Conservation (phyloP, 2,797 vertebrate species). For the Anguilla marmorata region DNA sequence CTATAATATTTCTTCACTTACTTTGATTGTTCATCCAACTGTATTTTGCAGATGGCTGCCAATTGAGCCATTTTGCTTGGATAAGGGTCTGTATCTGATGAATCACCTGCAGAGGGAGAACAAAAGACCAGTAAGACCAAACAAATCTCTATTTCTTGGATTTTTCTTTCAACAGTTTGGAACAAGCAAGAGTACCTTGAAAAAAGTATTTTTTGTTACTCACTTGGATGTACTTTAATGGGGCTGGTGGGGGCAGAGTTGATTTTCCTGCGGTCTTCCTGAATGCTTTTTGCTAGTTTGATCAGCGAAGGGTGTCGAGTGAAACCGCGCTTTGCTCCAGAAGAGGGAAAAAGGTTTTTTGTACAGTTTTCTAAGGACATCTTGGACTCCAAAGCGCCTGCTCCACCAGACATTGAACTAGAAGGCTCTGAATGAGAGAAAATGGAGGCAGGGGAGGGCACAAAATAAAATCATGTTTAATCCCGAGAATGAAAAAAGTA, state of each 20-base stretch:
- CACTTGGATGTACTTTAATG: slow-evolving; percentile 71
- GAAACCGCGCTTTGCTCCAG: slow-evolving; percentile 78
- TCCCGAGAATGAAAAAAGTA: not conserved
- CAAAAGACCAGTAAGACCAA: not conserved
- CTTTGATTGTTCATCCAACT: slow-evolving; percentile 82
- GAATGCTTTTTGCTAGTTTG: slow-evolving; percentile 85
- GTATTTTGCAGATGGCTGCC: slow-evolving; percentile 81
- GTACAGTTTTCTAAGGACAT: slow-evolving; percentile 82
- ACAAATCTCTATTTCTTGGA: not conserved
- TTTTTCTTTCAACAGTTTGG: not conserved
- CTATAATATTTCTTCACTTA: slow-evolving; percentile 60
- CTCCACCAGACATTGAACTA: slow-evolving; percentile 39
- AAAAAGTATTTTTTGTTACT: slow-evolving; percentile 33
- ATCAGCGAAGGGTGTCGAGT: slow-evolving; percentile 93
- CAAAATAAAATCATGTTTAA: not conserved
- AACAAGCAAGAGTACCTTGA: not conserved
- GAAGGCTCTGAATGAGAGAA: slow-evolving; percentile 56
- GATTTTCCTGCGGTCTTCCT: slow-evolving; percentile 88
- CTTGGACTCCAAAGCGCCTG: slow-evolving; percentile 57
- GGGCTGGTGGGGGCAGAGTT: slow-evolving; percentile 91
- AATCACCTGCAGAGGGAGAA: slow-evolving; percentile 45
- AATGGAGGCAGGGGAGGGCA: slow-evolving; percentile 20
- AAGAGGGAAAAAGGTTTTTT: slow-evolving; percentile 89
- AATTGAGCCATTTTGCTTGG: slow-evolving; percentile 85
- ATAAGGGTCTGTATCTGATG: slow-evolving; percentile 38